phyloP scores from a whole-genome alignment of 2,888 invertebrate species.

The Amblyteles armatorius region DNA sequence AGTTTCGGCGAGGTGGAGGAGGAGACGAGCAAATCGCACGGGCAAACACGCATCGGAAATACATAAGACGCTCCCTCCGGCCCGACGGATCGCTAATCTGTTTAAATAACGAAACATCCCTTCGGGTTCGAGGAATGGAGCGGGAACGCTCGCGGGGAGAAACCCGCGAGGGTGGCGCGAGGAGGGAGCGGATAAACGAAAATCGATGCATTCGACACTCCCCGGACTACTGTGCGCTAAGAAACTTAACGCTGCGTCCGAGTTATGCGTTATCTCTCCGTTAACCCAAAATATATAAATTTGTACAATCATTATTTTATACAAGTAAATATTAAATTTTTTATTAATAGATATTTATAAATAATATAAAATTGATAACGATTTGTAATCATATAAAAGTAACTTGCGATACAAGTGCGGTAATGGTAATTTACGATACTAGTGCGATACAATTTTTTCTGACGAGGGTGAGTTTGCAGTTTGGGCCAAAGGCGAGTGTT shows the following conservation, averaged over 20 bases:
- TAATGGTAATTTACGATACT: no score
- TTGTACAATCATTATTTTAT: neutral
- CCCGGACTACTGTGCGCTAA: slow-evolving; percentile 25
- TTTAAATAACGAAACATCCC: slow-evolving; percentile 84
- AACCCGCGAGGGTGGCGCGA: slow-evolving; percentile 47
- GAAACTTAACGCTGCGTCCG: slow-evolving; percentile 62
- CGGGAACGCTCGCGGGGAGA: slow-evolving; percentile 14
- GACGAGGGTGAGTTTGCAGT: no score
- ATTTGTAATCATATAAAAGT: no score
- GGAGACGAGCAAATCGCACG: neutral
- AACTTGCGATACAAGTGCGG: no score
- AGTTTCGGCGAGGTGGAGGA: slow-evolving; percentile 73
- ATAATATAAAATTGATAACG: no score
- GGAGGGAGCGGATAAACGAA: slow-evolving; percentile 80
- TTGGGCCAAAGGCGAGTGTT: no score
- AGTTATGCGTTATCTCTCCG: neutral
- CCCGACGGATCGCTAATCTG: slow-evolving; percentile 83
- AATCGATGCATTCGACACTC: slow-evolving; percentile 81
- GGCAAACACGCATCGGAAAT: slow-evolving; percentile 79
- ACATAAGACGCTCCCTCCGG: slow-evolving; percentile 81
- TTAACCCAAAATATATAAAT: neutral
- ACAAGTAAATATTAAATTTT: neutral
- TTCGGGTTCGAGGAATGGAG: slow-evolving; percentile 70
- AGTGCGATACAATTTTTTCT: no score
- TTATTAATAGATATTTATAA: neutral